Evolutionary conservation across 2,888 invertebrate genomes (phyloP), one percentile per base, ranked within the genome.

Genomic region (Melitaea athalia): DNA sequence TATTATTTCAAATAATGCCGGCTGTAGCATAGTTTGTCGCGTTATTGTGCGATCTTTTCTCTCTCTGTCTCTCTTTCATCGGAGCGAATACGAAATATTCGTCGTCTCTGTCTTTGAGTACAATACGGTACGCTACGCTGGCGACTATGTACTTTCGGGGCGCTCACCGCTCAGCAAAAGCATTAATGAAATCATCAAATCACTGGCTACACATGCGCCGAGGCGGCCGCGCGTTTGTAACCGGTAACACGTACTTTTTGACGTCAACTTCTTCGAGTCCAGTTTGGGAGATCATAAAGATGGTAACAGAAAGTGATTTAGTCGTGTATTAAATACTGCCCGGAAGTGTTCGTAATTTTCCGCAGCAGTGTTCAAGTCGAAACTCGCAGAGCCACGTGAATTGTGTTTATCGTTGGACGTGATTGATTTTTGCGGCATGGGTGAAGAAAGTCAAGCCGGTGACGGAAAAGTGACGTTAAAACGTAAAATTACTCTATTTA

Each of bases 401-500:
- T 85, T 77, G 76, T 78, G 79, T 83, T 82, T 83, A 82, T 84
- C 81, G 81, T 83, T 79, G 77, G 73, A 73, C 76, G 81, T 85
- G 85, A 91, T 92, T 88, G 90, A 91, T 90, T 91, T 87, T 85
- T 85, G 81, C 90, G 90, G 83, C 79, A 92, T 92, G 92, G 92
- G 91, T 81, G 91, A 92, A 85, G 87, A 91, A 85, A 85, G 85
- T 78, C 85, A 85, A 75, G 80, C 84, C 77, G 86, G 79, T 68
- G 86, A 87, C 79, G 94, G 90, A 67, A 94, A 95, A 88, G 94
- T 96, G 76, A 95, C 95, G 76, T 87, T 96, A 73, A 96, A 97
- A 91, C 94, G 97, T 71, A 96, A 96, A 92, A 95, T 98, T 79
- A 97, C 97, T 43, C 93, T 98, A 57, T 92, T 96, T 78, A 97